phyloP scores from a whole-genome alignment of 2,113 vertebrate species.

The Sander vitreus region DNA sequence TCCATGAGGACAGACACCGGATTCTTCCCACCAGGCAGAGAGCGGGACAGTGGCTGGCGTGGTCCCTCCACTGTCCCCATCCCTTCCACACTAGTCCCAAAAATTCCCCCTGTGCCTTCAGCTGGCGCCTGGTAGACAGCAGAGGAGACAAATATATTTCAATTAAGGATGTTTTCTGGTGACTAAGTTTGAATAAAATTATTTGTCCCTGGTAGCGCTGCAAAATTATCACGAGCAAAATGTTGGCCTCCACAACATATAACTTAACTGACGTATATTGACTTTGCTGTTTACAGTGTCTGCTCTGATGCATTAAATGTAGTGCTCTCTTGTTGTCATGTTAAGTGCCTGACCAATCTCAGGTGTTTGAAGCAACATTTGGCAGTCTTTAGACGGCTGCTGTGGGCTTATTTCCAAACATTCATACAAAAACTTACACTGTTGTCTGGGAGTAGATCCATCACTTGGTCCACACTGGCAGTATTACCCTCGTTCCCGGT shows the following conservation, averaged over 20 bases:
- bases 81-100: slow-evolving; percentile 51
- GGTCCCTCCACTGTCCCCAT: slow-evolving; percentile 63
- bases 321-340: background rate
- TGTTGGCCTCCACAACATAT: background rate
- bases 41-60: slow-evolving; percentile 75
- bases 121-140: slow-evolving; percentile 40
- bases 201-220: background rate
- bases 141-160: background rate
- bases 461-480: slow-evolving; percentile 48
- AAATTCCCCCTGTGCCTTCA: slow-evolving; percentile 42
- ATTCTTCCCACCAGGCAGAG: slow-evolving; percentile 90
- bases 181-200: background rate
- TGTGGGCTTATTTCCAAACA: background rate
- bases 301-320: background rate
- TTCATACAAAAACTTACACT: slow-evolving; percentile 54
- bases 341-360: background rate
- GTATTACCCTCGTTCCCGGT: slow-evolving; percentile 53
- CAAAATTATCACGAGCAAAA: background rate
- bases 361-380: background rate
- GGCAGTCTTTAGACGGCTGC: background rate
- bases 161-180: background rate
- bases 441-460: slow-evolving; percentile 54
- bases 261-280: background rate
- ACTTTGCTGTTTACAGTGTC: background rate
- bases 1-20: slow-evolving; percentile 94